A percentile compares a stretch with the other conserved stretches of the same genome.
Evolutionary conservation across 2,888 invertebrate species (phyloP).

Genomic region (Rhogogaster chlorosoma): DNA sequence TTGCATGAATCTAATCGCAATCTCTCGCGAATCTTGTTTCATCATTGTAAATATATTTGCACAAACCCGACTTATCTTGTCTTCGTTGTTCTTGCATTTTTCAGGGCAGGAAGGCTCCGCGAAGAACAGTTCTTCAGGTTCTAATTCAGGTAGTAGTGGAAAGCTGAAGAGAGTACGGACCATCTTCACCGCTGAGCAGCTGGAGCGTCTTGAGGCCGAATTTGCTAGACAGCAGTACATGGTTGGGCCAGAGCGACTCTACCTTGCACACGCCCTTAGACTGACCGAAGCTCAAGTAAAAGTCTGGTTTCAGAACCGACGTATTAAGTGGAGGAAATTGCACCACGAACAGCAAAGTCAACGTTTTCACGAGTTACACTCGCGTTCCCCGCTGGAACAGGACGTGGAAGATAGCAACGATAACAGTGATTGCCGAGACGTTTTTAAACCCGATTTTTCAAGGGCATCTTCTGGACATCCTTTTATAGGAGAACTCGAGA

Average conservation of each 20-base stretch:
- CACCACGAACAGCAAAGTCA: slow-evolving; percentile 96
- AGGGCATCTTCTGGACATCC: not conserved
- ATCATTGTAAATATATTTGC: not conserved
- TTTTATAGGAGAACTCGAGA: slow-evolving; percentile 28
- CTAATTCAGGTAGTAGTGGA: slow-evolving; percentile 79
- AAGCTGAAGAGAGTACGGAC: slow-evolving; percentile 93
- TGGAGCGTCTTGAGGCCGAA: slow-evolving; percentile 95
- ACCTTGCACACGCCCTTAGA: slow-evolving; percentile 92
- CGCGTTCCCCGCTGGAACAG: slow-evolving; percentile 75
- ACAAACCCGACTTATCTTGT: not conserved
- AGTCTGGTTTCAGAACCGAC: slow-evolving; percentile 86
- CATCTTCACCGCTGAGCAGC: slow-evolving; percentile 97
- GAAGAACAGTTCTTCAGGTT: slow-evolving; percentile 75
- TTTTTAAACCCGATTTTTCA: slow-evolving; percentile 22
- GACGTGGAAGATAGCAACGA: slow-evolving; percentile 78
- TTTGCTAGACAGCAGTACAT: slow-evolving; percentile 98
- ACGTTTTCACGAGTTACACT: slow-evolving; percentile 82
- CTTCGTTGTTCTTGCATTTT: slow-evolving; percentile 53
- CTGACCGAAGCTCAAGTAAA: slow-evolving; percentile 93
- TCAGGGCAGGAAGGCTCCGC: slow-evolving; percentile 75
- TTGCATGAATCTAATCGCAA: not conserved
- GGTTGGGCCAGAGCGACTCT: slow-evolving; percentile 97
- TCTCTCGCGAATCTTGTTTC: not conserved
- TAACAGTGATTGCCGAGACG: slow-evolving; percentile 75
- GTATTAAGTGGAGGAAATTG: slow-evolving; percentile 98